Conservation (phyloP, 1,140 invertebrate genomes). For the Lucilia cuprina region DNA sequence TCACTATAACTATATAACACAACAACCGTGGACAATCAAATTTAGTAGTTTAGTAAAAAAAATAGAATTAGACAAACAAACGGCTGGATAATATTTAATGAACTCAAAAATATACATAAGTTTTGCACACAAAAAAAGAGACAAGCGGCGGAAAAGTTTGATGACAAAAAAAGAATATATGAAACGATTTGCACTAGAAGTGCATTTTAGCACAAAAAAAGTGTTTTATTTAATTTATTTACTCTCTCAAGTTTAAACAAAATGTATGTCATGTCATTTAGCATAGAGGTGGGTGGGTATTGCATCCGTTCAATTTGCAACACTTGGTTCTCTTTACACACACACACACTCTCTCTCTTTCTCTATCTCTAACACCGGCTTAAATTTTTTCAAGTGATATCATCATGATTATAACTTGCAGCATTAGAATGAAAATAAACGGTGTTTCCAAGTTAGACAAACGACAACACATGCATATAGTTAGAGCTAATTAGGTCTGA, state of each 20-base stretch:
- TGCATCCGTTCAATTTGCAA: constrained; percentile 29
- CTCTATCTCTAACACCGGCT: not conserved
- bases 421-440: not conserved
- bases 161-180: too few relatives aligned
- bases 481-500: constrained; percentile 15
- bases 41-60: not conserved
- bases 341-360: constrained; percentile 5
- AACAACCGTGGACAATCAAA: not conserved
- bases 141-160: not conserved
- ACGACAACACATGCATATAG: too few relatives aligned
- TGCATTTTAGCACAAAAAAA: not conserved
- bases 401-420: not conserved
- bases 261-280: constrained; percentile 26
- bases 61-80: not conserved
- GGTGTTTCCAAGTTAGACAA: not conserved
- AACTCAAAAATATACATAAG: not conserved
- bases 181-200: not conserved
- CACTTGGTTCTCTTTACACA: too few relatives aligned
- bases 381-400: constrained; percentile 28
- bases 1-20: not conserved
- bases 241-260: constrained; percentile 16
- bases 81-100: not conserved
- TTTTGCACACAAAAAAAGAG: not conserved
- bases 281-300: constrained; percentile 26
- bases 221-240: not conserved